Percentiles rank a stretch among this genome's conserved stretches.
Conservation (phyloP, 2,888 invertebrate species). For the Dexiosoma caninum region DNA sequence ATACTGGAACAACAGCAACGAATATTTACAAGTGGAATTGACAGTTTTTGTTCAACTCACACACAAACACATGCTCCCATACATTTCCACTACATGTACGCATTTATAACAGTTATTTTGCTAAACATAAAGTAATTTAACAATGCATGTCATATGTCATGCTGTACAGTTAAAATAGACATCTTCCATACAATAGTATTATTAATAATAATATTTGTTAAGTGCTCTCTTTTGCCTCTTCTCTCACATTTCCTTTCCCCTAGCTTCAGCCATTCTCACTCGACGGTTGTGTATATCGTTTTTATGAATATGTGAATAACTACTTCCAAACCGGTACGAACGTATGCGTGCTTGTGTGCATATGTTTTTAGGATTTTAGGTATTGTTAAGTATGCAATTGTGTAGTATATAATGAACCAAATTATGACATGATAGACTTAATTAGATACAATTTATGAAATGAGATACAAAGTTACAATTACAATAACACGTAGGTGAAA, state of each 20-base stretch:
- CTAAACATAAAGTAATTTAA: constrained; percentile 53
- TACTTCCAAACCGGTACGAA: background rate
- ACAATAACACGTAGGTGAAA: background rate
- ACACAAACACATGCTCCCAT: background rate
- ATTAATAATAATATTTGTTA: constrained; percentile 36
- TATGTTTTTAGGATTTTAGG: background rate
- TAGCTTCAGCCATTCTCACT: background rate
- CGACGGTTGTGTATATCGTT: background rate
- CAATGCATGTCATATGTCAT: constrained; percentile 60
- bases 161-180: constrained; percentile 42
- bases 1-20: too few species aligned
- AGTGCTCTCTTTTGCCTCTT: background rate
- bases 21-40: too few species aligned
- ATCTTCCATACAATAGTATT: constrained; percentile 30
- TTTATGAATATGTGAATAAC: too few species aligned
- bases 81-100: background rate
- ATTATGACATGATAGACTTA: constrained; percentile 40
- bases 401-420: constrained; percentile 46
- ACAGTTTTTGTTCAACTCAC: background rate
- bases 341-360: background rate
- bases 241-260: background rate
- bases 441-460: constrained; percentile 37
- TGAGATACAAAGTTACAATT: background rate
- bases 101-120: constrained; percentile 33
- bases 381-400: constrained; percentile 40